Percentiles rank a stretch among this genome's conserved stretches.
Conservation (phyloP, 2,797 vertebrate species). For the Myotis myotis region DNA sequence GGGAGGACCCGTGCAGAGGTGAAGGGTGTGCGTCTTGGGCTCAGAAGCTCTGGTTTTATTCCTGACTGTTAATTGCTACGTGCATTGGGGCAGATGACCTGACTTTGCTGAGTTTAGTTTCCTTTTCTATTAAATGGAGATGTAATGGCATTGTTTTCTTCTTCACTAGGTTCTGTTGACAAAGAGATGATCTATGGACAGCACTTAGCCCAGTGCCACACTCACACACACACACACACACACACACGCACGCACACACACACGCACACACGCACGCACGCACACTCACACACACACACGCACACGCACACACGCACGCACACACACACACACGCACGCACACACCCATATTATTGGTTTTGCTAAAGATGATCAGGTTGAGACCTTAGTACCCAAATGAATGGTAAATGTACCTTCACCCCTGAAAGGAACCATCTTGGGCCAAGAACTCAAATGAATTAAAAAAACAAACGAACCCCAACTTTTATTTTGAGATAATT, state of each 20-base stretch:
- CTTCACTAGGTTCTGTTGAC: not conserved
- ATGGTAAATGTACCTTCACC: not conserved
- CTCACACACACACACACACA: not conserved
- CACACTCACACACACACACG: not conserved
- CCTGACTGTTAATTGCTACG: not conserved
- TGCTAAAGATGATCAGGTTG: not conserved
- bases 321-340: not conserved
- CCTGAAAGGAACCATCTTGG: not conserved
- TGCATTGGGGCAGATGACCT: not conserved
- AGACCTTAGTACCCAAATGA: not conserved
- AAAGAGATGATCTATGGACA: not conserved
- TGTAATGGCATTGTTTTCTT: not conserved
- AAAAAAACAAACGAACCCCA: not conserved
- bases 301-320: not conserved
- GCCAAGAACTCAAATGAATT: slow-evolving; percentile 30
- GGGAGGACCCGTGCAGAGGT: not conserved
- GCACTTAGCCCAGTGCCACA: not conserved
- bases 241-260: not conserved
- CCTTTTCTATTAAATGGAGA: not conserved
- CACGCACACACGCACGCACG: not conserved
- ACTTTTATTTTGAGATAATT: slow-evolving; percentile 36
- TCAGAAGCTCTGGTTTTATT: slow-evolving; percentile 28
- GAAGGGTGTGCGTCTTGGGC: not conserved
- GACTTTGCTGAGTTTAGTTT: not conserved
- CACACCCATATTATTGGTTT: not conserved